Percentiles rank a stretch among this genome's conserved stretches.
Evolutionary conservation across 2,113 vertebrate species (phyloP).

Genomic region (Sigmodon hispidus): DNA sequence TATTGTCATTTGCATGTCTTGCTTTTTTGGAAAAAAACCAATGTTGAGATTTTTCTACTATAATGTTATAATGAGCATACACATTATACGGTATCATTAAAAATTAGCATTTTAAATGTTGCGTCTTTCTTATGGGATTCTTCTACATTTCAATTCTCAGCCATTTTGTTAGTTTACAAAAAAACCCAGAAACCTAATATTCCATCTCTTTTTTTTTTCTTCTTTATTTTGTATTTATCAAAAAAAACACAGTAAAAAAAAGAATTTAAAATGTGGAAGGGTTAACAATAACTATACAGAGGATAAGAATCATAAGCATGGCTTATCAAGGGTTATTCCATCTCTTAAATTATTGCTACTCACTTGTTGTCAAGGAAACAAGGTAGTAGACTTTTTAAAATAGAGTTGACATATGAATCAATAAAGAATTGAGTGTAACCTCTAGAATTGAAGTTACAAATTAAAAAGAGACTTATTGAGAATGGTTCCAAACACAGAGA

Average conservation of each 20-base stretch:
- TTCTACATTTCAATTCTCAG: neutral
- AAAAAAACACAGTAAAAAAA: too few species aligned
- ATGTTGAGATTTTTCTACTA: neutral
- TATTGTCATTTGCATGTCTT: neutral
- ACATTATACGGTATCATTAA: neutral
- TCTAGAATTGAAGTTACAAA: neutral
- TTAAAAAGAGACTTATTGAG: neutral
- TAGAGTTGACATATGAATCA: neutral
- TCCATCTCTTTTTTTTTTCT: too few species aligned
- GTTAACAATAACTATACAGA: too few species aligned
- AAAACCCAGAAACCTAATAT: neutral
- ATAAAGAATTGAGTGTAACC: neutral
- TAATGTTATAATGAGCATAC: neutral
- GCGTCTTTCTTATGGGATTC: neutral
- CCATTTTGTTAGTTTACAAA: neutral
- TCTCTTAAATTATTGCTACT: neutral
- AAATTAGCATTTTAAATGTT: neutral
- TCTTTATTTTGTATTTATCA: too few species aligned
- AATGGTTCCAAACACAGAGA: neutral
- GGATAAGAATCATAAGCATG: too few species aligned
- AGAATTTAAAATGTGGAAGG: too few species aligned
- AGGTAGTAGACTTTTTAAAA: neutral
- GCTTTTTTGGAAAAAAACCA: neutral
- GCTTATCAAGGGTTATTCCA: too few species aligned
- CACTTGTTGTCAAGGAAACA: constrained; percentile 37